phyloP scores from a whole-genome alignment of 2,797 vertebrate genomes.

The Oreochromis grahami region DNA sequence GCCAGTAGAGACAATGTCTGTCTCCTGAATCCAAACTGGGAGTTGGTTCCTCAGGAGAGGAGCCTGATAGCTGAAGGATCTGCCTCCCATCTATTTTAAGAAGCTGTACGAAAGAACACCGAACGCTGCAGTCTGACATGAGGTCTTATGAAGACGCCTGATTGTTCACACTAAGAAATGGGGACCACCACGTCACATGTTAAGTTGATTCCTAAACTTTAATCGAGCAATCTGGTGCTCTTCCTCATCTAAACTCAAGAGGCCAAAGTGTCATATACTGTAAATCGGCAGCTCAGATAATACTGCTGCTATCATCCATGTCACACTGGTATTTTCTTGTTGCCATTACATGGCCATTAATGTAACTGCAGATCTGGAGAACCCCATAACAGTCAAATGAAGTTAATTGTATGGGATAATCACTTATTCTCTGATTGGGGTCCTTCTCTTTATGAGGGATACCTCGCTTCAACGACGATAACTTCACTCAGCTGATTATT shows the following conservation, averaged over 20 bases:
- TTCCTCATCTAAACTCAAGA: not conserved
- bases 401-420: not conserved
- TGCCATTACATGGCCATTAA: not conserved
- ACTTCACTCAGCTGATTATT: not conserved
- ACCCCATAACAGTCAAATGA: not conserved
- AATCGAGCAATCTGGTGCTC: not conserved
- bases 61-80: not conserved
- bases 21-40: not conserved
- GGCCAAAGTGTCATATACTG: not conserved
- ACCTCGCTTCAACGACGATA: not conserved
- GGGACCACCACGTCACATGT: fast-evolving
- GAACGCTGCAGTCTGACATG: not conserved
- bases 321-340: not conserved
- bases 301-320: not conserved
- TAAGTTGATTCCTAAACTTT: not conserved
- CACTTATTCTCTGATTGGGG: not conserved
- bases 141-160: not conserved
- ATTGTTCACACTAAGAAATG: not conserved
- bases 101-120: fast-evolving
- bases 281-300: not conserved
- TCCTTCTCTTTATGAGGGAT: not conserved
- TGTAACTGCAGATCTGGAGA: not conserved
- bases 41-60: not conserved
- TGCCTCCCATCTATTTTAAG: not conserved
- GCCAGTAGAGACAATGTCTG: fast-evolving